Base-by-base conservation (phyloP, 2,888 invertebrate genomes). In the Lypha dubia region DNA sequence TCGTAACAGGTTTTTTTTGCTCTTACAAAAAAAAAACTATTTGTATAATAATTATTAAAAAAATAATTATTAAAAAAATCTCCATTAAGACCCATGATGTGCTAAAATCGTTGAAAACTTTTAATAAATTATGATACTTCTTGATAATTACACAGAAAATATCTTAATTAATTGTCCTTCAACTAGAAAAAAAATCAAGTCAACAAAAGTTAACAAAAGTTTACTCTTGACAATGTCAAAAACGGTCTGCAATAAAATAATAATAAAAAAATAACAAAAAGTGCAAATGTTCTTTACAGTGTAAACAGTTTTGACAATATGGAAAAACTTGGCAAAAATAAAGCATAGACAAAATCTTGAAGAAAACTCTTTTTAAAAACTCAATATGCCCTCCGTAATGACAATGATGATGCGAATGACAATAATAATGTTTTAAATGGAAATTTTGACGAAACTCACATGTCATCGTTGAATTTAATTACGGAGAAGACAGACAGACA, bases 381-480 rank as follows among this genome's bases (percentile, higher is more conserved):
- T 60, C 13, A 38, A n/a, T 60, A 20, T 20, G 38, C 22, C 11
- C n/a, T 35, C 35, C 11, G 17, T 60, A 35, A 60, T 60, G 38
- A n/a, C 38, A 17, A 35, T 17, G 22, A 67, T 65, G 56, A 49
- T 32, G 65, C 44, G 32, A 20, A 51, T 49, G 75, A 75, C 70
- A 65, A 79, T 51, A 38, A 51, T 4, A 62, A 70, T 67, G 22
- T 77, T 75, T 65, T 51, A 68, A 73, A 73, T 84, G 76, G 49
- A 77, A 76, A 67, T 24, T 71, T 73, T 84, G 56, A 80, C 32
- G 62, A 76, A 80, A 77, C 67, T 80, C 80, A 77, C 67, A 76
- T 84, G 80, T 84, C 84, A 84, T 80, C 76, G 62, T 70, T 9
- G 22, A 60, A 15, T 58, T 24, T 46, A 11, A 41, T 35, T 20